Conservation (phyloP, 2,888 invertebrate species). For the Petrophora chlorosata region DNA sequence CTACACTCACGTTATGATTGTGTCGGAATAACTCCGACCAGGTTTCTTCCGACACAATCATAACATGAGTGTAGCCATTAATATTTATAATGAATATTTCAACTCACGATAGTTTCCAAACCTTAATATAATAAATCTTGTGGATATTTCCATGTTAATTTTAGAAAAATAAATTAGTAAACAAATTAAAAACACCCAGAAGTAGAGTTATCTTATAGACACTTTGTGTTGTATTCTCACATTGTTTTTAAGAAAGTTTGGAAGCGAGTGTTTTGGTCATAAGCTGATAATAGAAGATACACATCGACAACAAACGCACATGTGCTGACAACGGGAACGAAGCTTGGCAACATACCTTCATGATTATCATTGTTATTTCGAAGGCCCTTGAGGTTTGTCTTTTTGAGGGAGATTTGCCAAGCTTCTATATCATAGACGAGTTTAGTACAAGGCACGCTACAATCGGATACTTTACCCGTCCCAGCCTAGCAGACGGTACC, state of each 20-base stretch:
- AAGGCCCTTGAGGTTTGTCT: too few species aligned
- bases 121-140: too few species aligned
- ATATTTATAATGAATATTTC: too few species aligned
- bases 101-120: too few species aligned
- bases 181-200: constrained; percentile 6
- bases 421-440: constrained; percentile 6
- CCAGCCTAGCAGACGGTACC: constrained; percentile 89
- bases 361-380: too few species aligned
- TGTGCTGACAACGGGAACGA: constrained; percentile 29
- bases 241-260: constrained; percentile 8
- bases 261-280: constrained; percentile 1
- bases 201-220: too few species aligned
- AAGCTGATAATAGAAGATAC: constrained; percentile 35
- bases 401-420: constrained; percentile 31
- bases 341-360: constrained; percentile 9
- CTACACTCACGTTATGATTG: too few species aligned
- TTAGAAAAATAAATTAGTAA: constrained; percentile 12
- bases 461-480: constrained; percentile 86
- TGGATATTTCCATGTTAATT: too few species aligned
- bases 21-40: too few species aligned
- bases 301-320: constrained; percentile 34
- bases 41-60: too few species aligned
- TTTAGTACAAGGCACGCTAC: constrained; percentile 42
- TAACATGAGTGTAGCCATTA: too few species aligned
- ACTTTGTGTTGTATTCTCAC: too few species aligned